Evolutionary conservation across 2,797 vertebrate species (phyloP).

Genomic region (Sebastes paucispinis): DNA sequence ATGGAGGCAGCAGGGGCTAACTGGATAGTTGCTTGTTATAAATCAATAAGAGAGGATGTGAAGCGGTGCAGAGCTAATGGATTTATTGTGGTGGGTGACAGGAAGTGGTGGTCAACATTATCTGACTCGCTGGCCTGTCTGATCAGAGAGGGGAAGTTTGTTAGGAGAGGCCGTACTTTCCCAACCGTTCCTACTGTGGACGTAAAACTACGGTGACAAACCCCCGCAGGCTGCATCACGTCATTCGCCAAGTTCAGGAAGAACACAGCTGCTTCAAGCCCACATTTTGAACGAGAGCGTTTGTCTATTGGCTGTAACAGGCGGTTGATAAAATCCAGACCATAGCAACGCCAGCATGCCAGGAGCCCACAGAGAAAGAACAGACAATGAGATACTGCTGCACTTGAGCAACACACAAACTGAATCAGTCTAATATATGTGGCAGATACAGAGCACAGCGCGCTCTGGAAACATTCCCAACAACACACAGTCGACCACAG

Average conservation of each 20-base stretch:
- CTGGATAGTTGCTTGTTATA: conserved; percentile 49
- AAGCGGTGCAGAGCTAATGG: conserved; percentile 74
- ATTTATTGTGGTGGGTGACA: conserved; percentile 70
- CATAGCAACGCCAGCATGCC: conserved; percentile 25
- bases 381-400: conserved; percentile 39
- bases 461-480: conserved; percentile 39
- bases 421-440: conserved; percentile 39
- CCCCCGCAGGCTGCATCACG: not conserved
- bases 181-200: not conserved
- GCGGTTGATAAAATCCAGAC: conserved; percentile 68
- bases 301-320: conserved; percentile 48
- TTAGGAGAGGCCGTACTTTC: conserved; percentile 14
- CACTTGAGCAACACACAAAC: conserved; percentile 54
- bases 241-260: not conserved
- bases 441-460: conserved; percentile 20
- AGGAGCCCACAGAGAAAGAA: conserved; percentile 39
- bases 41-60: conserved; percentile 77
- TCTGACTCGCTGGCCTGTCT: conserved; percentile 45
- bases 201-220: not conserved
- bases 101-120: conserved; percentile 68
- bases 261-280: not conserved
- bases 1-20: conserved; percentile 44
- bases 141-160: conserved; percentile 40
- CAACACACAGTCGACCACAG: conserved; percentile 35
- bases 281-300: conserved; percentile 17